These are phyloP conservation scores for Nowickia ferox DNA, from an alignment of 2,888 invertebrate species.

Conservation along the genomic window DNA sequence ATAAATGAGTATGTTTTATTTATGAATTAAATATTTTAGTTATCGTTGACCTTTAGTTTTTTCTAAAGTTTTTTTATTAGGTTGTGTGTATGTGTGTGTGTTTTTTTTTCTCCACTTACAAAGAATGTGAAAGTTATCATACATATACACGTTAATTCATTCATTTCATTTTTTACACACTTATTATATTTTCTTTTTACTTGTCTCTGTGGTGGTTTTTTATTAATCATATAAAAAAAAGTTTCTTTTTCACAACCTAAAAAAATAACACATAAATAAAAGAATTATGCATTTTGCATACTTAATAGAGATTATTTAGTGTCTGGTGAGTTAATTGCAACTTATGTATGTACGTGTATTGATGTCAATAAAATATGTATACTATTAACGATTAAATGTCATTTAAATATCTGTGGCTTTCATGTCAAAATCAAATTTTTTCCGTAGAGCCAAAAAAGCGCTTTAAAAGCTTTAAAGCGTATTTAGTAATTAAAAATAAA, in stretches of 20 bases:
- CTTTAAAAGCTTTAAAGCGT: too few species aligned
- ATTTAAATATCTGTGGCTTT: too few species aligned
- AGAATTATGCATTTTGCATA: constrained; percentile 41
- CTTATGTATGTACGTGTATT: background rate
- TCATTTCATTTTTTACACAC: constrained; percentile 35
- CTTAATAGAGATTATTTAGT: constrained; percentile 30
- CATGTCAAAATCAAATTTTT: too few species aligned
- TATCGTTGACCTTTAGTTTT: constrained; percentile 63
- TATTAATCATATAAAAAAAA: constrained; percentile 51
- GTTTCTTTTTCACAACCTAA: constrained; percentile 49
- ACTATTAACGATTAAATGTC: too few species aligned
- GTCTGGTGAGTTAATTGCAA: background rate
- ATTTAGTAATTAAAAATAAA: too few species aligned
- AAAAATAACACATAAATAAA: constrained; percentile 17
- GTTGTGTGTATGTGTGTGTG: background rate
- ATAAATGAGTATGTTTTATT: constrained; percentile 5
- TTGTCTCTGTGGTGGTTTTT: constrained; percentile 14
- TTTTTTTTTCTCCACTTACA: constrained; percentile 19
- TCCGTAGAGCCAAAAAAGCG: too few species aligned
- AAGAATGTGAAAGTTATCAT: constrained; percentile 71
- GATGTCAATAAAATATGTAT: background rate
- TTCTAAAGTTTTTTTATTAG: background rate
- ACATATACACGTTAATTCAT: constrained; percentile 42
- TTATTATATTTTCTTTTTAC: constrained; percentile 37
- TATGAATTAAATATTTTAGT: constrained; percentile 51